Evolutionary conservation across 53 echinoderm and acorn worm species (phyloP), one percentile per base, ranked within the genome.

Genomic region (Temnopleurus reevesii): DNA sequence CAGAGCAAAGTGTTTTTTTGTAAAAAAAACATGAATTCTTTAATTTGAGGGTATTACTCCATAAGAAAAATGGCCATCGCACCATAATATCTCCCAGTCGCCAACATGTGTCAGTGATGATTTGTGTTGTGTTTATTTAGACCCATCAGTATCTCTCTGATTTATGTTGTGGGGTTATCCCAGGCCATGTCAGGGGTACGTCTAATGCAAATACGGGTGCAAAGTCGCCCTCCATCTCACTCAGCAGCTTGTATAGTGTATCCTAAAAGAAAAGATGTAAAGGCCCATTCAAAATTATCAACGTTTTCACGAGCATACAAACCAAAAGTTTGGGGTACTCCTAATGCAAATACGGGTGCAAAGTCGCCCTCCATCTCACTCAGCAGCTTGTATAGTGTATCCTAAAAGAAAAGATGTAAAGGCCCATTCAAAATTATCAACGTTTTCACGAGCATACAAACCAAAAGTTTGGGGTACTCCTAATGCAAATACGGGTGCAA

Each of bases 401-500:
- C n/a, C n/a, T n/a, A n/a, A n/a, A n/a, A n/a, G n/a, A n/a, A n/a
- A n/a, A n/a, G n/a, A n/a, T n/a, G n/a, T n/a, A n/a, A n/a, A n/a
- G n/a, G n/a, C n/a, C n/a, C n/a, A n/a, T n/a, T n/a, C n/a, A n/a
- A n/a, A n/a, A n/a, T n/a, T n/a, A n/a, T n/a, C n/a, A n/a, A n/a
- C n/a, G n/a, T n/a, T n/a, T n/a, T n/a, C n/a, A n/a, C n/a, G n/a
- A n/a, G n/a, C n/a, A n/a, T n/a, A n/a, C n/a, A n/a, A n/a, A n/a
- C n/a, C n/a, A n/a, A n/a, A n/a, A n/a, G 71, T 71, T 41, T 21
- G 71, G 71, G 21, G 41, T 71, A 41, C n/a, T 5, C 19, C 41
- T 71, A 71, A 71, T 71, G 41, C 71, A 71, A 71, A 71, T 71
- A 71, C n/a, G 36, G 71, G 65, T 35, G 34, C 18, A 71, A 71